Base-by-base conservation (phyloP, 2,113 vertebrate genomes). In the Megaptera novaeangliae region DNA sequence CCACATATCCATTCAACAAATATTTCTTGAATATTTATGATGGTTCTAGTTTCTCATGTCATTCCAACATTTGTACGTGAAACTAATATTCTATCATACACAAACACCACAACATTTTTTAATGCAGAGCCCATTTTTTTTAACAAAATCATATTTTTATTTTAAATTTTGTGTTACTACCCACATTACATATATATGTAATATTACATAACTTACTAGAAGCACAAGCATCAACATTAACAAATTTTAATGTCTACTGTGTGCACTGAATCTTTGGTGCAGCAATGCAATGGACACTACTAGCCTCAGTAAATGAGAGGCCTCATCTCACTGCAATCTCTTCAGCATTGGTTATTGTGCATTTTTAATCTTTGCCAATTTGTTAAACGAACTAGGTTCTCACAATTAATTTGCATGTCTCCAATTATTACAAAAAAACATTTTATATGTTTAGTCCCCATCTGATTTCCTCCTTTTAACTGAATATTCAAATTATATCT, bases 301-400 rank as follows among this genome's bases (percentile, higher is more conserved):
- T 5, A 13, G 52, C 23, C 21, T 13, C 12, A 49, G 25, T 41
- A 44, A 69, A 61, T 6, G 9, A 87, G 13, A 64, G 55, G 31
- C 10, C 49, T 80, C 25, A 39, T 49, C 59, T 71, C 49, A 71
- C 6, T 1, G 5, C 6, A 34, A 12, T 75, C 10, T 71, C 41
- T 71, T 86, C 82, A 55, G 44, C 39, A 88, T 11, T 44, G 31
- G 31, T 89, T 36, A 78, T 2, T 46, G 55, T 20, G 13, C 36
- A 72, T 86, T 88, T 91, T 82, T 52, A 82, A 82, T 69, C 41
- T 52, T 64, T 78, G 64, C n/a, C 69, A 44, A 89, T 71, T 92
- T 97, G 15, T 44, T 94, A 83, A 94, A 74, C 41, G 31, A 97
- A 94, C 46, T 69, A 83, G 18, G 21, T 71, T 81, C 72, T 92